Base-by-base conservation (phyloP, 2,797 vertebrate species). In the Fistularia tabacaria region DNA sequence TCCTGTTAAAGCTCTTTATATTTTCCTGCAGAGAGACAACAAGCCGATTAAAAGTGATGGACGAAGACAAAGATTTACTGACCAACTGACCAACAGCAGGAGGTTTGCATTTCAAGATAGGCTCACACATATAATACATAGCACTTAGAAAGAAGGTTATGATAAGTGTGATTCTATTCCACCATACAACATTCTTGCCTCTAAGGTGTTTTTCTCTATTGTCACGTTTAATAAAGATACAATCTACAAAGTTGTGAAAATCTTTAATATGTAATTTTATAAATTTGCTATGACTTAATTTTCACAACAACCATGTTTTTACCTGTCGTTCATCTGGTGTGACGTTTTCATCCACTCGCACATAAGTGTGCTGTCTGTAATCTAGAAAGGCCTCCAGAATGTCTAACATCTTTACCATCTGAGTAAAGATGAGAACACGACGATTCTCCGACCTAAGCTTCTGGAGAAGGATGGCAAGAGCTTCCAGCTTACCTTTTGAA, bases 341-440 rank as follows among this genome's bases (percentile, higher is more conserved):
- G 49, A 95, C 90, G 44, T 92, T 94, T 69, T 98, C 97, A 59
- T 99, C 96, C 15, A 99, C 92, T 14, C 97, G 91, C 39, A 98
- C 80, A 6, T 95, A 98, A 0, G 93, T 93, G 64, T 98, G 92
- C 54, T 92, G 91, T 64, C 93, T 93, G 83, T 94, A 90, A 73
- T 98, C 93, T 44, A 98, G 82, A 79, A 98, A 98, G 49, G 90
- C 79, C 77, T 92, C 91, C 70, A 98, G 77, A 71, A 98, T 93
- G 79, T 98, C 91, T 36, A 94, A 74, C 94, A 97, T 98, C 63
- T 92, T 90, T 73, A 93, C 69, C 83, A 89, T 92, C 80, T 94
- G 91, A 8, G 95, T 96, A 62, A 95, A 91, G 77, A 98, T 94
- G 67, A 95, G 90, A 44, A 98, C 97, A 1, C 97, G 93, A 0